Evolutionary conservation across 1,140 invertebrate species (phyloP).

Genomic region (Subanguina moxae): DNA sequence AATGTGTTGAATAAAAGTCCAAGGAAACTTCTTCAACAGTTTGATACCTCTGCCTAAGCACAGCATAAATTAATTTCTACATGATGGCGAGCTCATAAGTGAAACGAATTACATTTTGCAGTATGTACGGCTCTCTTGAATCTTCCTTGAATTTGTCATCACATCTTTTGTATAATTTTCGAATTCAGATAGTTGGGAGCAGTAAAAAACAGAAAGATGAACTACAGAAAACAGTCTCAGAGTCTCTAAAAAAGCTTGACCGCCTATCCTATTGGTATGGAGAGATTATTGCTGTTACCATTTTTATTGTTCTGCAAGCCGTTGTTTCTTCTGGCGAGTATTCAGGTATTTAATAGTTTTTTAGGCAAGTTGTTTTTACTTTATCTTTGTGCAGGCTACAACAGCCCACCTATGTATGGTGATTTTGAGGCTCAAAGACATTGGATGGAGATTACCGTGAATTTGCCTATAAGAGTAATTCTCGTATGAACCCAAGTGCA

Average conservation of each 20-base stretch:
- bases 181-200: background rate
- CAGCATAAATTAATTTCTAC: no score
- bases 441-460: conserved; percentile 95
- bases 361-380: no score
- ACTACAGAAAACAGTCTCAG: background rate
- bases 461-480: conserved; percentile 68
- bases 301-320: conserved; percentile 13
- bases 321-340: conserved; percentile 8
- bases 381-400: conserved; percentile 60
- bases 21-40: no score
- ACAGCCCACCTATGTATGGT: conserved; percentile 84
- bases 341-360: conserved; percentile 1
- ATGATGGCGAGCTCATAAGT: no score
- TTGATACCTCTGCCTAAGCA: no score
- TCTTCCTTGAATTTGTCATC: background rate
- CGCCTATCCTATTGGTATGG: background rate
- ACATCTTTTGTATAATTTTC: background rate
- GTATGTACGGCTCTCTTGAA: no score
- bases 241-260: background rate
- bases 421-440: conserved; percentile 98
- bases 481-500: no score
- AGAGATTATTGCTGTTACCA: background rate
- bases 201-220: background rate
- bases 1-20: no score
- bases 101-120: no score